Conservation (phyloP, 1,140 invertebrate genomes). For the Parapsyche elsis region DNA sequence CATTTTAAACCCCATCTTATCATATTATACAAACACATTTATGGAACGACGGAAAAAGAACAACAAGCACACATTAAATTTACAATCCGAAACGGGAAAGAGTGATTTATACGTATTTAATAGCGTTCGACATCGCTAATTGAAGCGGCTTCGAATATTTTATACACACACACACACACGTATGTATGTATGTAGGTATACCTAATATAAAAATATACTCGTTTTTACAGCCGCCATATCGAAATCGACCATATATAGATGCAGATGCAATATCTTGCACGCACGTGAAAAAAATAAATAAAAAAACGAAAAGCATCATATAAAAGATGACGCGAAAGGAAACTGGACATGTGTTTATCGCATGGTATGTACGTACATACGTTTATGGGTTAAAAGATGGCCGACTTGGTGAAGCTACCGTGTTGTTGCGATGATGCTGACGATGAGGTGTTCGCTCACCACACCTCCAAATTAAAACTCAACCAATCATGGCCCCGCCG, state of each 20-base stretch:
- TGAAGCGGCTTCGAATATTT: conserved; percentile 1
- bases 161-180: background rate
- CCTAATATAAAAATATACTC: no score
- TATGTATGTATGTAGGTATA: no score
- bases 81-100: no score
- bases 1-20: no score
- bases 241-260: conserved; percentile 5
- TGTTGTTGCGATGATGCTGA: conserved; percentile 9
- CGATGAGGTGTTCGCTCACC: conserved; percentile 36
- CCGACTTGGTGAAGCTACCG: background rate
- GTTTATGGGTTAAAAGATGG: conserved; percentile 1
- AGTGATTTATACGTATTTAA: conserved; percentile 18
- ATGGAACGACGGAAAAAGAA: no score
- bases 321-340: background rate
- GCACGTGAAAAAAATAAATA: background rate
- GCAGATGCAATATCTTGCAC: background rate
- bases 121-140: conserved; percentile 19
- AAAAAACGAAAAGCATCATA: background rate
- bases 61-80: no score
- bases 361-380: no score
- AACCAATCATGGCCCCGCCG: conserved; percentile 49
- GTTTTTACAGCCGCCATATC: no score
- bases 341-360: background rate
- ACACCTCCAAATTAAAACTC: conserved; percentile 55
- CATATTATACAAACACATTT: no score